Evolutionary conservation across 92 coral and sea anemone species (phyloP).

Genomic region (Zoanthus solanderi): DNA sequence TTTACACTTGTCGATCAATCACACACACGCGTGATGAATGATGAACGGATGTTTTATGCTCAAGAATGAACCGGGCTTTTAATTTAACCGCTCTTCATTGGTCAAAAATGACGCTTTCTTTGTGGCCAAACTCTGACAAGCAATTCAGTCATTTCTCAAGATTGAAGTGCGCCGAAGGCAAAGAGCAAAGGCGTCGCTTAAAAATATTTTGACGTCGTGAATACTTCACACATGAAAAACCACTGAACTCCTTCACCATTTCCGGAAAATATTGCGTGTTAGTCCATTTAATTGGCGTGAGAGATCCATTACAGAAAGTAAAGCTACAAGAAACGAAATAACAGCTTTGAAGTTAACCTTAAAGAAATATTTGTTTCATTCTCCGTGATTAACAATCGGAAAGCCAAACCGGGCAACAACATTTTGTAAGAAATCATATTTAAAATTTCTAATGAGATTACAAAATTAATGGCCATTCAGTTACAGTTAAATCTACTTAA

Average conservation of each 20-base stretch:
- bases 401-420: not conserved
- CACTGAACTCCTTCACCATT: slow-evolving; percentile 38
- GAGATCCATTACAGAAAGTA: slow-evolving; percentile 16
- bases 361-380: not conserved
- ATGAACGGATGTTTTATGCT: not conserved
- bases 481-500: slow-evolving; percentile 8
- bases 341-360: not conserved
- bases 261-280: slow-evolving; percentile 51
- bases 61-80: slow-evolving; percentile 4
- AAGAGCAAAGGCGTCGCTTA: not conserved
- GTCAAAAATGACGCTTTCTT: slow-evolving; percentile 37
- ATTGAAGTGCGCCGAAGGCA: slow-evolving; percentile 5
- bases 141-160: slow-evolving; percentile 1
- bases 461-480: slow-evolving; percentile 22
- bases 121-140: slow-evolving; percentile 33
- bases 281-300: slow-evolving; percentile 3
- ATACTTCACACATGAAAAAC: slow-evolving; percentile 25
- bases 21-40: slow-evolving; percentile 13
- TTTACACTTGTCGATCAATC: slow-evolving; percentile 22
- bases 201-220: slow-evolving; percentile 33
- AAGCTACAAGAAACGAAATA: slow-evolving; percentile 11
- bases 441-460: not conserved
- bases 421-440: not conserved
- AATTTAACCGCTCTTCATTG: slow-evolving; percentile 38
- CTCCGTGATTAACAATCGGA: not conserved